Conservation (phyloP, 2,888 invertebrate genomes). For the Sarcophaga variegata region DNA sequence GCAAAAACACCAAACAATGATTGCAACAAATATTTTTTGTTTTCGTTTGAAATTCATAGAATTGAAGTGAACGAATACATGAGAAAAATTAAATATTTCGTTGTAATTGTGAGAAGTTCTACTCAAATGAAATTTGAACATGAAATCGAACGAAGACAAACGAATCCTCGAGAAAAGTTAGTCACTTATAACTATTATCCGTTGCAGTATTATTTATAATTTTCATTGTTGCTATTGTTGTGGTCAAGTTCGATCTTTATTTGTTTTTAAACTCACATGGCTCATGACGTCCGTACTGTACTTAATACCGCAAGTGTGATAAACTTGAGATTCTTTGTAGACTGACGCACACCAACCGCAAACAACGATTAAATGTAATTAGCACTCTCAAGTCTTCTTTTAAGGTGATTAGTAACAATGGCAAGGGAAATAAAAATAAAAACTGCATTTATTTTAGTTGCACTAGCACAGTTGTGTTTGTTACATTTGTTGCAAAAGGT, state of each 20-base stretch:
- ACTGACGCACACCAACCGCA: slow-evolving; percentile 48
- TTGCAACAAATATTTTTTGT: neutral
- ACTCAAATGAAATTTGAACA: too few species aligned
- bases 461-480: neutral
- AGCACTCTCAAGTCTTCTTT: slow-evolving; percentile 46
- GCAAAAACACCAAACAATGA: slow-evolving; percentile 10
- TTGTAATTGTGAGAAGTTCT: neutral
- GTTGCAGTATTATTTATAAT: neutral
- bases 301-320: slow-evolving; percentile 39
- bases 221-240: neutral
- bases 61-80: slow-evolving; percentile 35
- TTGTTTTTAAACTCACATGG: neutral
- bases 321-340: slow-evolving; percentile 35
- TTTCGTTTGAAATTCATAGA: slow-evolving; percentile 23
- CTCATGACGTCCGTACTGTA: slow-evolving; percentile 26
- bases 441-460: too few species aligned
- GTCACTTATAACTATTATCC: neutral
- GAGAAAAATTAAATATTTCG: neutral
- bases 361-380: slow-evolving; percentile 60
- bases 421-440: neutral
- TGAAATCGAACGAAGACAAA: too few species aligned
- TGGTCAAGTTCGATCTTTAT: neutral
- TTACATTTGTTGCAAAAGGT: slow-evolving; percentile 9
- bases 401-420: slow-evolving; percentile 44
- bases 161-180: too few species aligned